phyloP scores from a whole-genome alignment of 2,888 invertebrate species.

The Limnephilus auricula region DNA sequence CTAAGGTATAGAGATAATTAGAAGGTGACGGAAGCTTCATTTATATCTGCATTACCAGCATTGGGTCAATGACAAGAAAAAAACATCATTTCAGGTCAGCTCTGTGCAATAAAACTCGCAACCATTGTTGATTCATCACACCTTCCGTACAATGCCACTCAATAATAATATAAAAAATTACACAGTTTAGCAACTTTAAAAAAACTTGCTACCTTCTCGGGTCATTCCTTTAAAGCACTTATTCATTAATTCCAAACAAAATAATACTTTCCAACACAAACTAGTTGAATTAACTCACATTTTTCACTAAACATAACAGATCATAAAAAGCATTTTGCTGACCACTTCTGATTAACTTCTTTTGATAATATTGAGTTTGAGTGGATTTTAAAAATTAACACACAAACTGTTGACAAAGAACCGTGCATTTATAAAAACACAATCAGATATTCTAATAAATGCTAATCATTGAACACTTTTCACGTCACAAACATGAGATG shows the following conservation, averaged over 20 bases:
- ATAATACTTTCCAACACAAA: not conserved
- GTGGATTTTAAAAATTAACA: not conserved
- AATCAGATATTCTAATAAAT: not conserved
- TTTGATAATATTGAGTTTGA: not conserved
- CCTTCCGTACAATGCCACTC: not conserved
- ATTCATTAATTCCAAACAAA: not conserved
- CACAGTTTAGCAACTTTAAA: not conserved
- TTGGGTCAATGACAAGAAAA: not conserved
- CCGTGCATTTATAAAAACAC: not conserved
- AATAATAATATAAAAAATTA: not conserved
- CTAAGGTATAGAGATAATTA: not conserved
- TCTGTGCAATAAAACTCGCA: not conserved
- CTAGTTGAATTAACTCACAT: not conserved
- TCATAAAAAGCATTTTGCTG: not conserved
- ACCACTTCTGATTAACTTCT: not conserved
- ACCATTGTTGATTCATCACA: not conserved
- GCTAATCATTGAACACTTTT: not conserved
- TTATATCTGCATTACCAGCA: not conserved
- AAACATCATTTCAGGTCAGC: not conserved
- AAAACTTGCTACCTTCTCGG: not conserved
- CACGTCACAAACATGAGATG: not conserved
- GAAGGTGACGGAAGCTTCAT: not conserved
- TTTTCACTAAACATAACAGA: not conserved
- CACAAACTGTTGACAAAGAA: not conserved
- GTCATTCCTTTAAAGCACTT: constrained; percentile 20